These are phyloP conservation scores for Saguinus imperator DNA, from an alignment of 2,113 vertebrate species.

Conservation along the genomic window DNA sequence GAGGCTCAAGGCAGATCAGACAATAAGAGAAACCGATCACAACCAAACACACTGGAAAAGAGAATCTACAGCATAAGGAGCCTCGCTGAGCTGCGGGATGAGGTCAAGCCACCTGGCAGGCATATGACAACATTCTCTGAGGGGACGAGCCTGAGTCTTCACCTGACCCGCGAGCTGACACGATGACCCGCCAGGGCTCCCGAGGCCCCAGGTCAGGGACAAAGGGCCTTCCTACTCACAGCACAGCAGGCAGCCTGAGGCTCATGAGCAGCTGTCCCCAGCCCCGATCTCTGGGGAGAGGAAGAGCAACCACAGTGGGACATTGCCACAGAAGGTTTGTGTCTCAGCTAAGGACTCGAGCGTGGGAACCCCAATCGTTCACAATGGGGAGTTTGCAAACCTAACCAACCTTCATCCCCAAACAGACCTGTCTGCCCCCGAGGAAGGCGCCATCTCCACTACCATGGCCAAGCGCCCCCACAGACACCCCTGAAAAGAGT, in stretches of 20 bases:
- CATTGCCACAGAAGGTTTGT: accelerated
- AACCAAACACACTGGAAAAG: background rate
- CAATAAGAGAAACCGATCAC: background rate
- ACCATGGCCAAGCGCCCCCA: accelerated
- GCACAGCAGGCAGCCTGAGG: background rate
- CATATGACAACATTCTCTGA: background rate
- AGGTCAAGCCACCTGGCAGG: background rate
- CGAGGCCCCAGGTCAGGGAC: background rate
- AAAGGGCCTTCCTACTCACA: background rate
- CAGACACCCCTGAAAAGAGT: background rate
- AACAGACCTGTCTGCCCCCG: too few species aligned
- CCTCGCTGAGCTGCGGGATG: background rate
- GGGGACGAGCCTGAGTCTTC: background rate
- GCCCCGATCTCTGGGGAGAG: background rate
- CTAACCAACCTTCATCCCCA: background rate
- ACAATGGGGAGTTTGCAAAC: accelerated
- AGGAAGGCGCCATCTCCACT: accelerated
- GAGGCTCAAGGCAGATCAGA: background rate
- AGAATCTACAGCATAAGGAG: background rate
- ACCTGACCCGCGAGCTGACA: background rate
- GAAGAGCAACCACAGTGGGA: background rate
- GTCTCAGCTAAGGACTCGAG: background rate
- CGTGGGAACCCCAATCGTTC: background rate
- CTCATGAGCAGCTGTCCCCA: background rate
- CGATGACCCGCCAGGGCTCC: background rate